A percentile compares a stretch with the other conserved stretches of the same genome.
Evolutionary conservation across 2,888 invertebrate genomes (phyloP).

Genomic region (Macaria notata): DNA sequence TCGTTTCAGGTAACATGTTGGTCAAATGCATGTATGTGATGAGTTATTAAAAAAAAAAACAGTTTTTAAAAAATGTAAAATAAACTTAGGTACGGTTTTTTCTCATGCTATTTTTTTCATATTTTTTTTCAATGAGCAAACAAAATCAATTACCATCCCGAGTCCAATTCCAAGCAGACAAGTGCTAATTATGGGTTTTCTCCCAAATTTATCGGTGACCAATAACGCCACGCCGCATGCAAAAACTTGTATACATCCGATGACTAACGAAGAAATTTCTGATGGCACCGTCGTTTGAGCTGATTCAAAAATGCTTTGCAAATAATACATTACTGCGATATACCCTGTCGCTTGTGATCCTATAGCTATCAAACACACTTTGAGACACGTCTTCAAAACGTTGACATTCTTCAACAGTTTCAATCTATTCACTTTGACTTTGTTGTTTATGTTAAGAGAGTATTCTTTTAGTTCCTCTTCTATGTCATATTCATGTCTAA

Average conservation of each 20-base stretch:
- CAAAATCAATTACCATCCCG: constrained; percentile 14
- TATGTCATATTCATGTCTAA: constrained; percentile 45
- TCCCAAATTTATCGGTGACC: constrained; percentile 43
- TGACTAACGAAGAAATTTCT: constrained; percentile 48
- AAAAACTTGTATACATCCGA: constrained; percentile 52
- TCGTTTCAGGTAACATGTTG: too few species aligned
- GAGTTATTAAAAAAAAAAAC: not conserved
- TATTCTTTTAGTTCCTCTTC: constrained; percentile 52
- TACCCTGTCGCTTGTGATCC: constrained; percentile 45
- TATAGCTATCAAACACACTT: constrained; percentile 6
- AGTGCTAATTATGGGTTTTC: constrained; percentile 23
- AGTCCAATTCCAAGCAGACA: constrained; percentile 9
- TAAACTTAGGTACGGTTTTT: too few species aligned
- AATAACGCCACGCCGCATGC: constrained; percentile 44
- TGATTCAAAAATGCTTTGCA: constrained; percentile 54
- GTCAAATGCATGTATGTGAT: too few species aligned
- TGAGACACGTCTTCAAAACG: constrained; percentile 12
- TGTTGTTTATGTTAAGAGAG: constrained; percentile 17
- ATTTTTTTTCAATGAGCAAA: not conserved
- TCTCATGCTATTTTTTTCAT: too few species aligned
- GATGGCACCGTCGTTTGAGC: constrained; percentile 48
- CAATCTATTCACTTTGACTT: constrained; percentile 18
- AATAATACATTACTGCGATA: constrained; percentile 50
- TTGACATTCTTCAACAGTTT: constrained; percentile 13
- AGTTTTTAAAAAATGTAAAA: not conserved